Conservation (phyloP, 2,888 invertebrate species). For the Erebia epiphron region DNA sequence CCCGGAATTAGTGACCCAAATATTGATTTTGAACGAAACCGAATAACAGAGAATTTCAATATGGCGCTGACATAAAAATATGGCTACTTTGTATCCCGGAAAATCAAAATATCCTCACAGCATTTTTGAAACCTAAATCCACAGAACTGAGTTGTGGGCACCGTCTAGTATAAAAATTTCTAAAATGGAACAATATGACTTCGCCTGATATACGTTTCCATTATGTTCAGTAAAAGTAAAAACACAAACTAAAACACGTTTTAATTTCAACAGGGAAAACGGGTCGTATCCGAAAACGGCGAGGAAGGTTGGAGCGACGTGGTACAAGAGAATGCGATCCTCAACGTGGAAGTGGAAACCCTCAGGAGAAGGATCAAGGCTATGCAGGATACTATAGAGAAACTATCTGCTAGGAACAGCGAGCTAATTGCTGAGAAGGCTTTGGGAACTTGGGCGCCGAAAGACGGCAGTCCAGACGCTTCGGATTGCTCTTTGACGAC, state of each 20-base stretch:
- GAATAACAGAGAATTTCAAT: too few relatives aligned
- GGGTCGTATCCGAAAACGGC: constrained; percentile 93
- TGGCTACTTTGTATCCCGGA: too few relatives aligned
- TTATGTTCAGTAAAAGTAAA: too few relatives aligned
- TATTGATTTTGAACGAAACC: too few relatives aligned
- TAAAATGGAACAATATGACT: too few relatives aligned
- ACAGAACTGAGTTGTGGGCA: too few relatives aligned
- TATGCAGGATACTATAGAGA: constrained; percentile 96
- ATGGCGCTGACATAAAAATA: too few relatives aligned
- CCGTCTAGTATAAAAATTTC: too few relatives aligned
- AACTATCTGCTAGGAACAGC: constrained; percentile 91
- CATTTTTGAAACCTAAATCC: too few relatives aligned
- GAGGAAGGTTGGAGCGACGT: constrained; percentile 95
- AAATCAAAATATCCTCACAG: too few relatives aligned
- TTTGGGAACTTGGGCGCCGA: constrained; percentile 84
- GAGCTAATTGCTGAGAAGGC: constrained; percentile 91
- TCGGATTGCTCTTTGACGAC: constrained; percentile 71
- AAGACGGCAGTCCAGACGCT: constrained; percentile 66
- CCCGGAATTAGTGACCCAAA: too few relatives aligned
- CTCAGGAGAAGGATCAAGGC: constrained; percentile 95
- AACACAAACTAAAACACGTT: not conserved
- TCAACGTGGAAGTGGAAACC: constrained; percentile 94
- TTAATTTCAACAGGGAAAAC: constrained; percentile 86
- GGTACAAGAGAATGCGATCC: constrained; percentile 96
- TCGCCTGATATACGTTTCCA: too few relatives aligned